Conservation (phyloP, 2,113 vertebrate species). For the Salvelinus namaycush region DNA sequence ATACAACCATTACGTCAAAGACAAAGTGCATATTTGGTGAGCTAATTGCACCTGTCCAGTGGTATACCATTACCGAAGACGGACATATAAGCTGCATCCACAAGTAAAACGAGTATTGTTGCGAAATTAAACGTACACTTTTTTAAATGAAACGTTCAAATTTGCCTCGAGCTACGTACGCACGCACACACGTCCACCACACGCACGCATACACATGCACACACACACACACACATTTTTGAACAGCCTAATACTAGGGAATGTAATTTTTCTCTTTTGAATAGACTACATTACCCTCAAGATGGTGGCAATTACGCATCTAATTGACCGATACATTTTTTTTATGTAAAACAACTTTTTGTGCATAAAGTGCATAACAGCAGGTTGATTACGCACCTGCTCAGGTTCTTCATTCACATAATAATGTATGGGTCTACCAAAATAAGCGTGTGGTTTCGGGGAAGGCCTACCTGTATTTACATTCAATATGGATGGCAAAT, state of each 20-base stretch:
- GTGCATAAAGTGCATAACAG: constrained; percentile 46
- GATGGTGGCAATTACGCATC: constrained; percentile 67
- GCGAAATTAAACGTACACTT: too few species aligned
- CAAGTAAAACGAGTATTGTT: too few species aligned
- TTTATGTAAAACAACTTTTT: constrained; percentile 62
- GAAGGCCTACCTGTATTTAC: too few species aligned
- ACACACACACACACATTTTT: constrained; percentile 29
- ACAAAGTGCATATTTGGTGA: not conserved
- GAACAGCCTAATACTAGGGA: constrained; percentile 37
- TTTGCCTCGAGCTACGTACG: too few species aligned
- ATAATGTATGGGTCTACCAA: not conserved
- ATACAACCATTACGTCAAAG: not conserved
- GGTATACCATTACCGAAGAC: not conserved
- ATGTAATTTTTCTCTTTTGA: constrained; percentile 58
- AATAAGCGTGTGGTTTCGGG: not conserved
- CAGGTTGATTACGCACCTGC: constrained; percentile 61
- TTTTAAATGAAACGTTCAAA: too few species aligned
- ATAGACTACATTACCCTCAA: constrained; percentile 53
- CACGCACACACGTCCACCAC: not conserved
- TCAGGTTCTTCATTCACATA: constrained; percentile 8
- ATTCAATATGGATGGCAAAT: too few species aligned
- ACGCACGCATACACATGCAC: constrained; percentile 37
- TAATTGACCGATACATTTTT: constrained; percentile 65
- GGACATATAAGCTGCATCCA: not conserved
- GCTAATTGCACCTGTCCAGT: not conserved